Base-by-base conservation (phyloP, 2,888 invertebrate species). In the Pristionchus exspectatus region DNA sequence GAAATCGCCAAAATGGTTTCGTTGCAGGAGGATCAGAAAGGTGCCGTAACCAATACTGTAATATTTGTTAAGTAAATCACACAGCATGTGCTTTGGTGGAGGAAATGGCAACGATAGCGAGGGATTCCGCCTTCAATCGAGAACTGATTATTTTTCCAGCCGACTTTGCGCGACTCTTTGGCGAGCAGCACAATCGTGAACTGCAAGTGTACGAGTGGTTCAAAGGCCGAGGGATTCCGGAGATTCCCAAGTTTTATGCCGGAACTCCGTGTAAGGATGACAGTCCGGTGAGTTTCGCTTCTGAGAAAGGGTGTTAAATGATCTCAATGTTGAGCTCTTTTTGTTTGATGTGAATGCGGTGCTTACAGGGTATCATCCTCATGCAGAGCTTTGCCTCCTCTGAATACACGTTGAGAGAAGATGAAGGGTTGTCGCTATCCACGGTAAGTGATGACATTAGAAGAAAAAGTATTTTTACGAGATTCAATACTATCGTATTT, bases 181-280 rank as follows among this genome's bases (percentile, higher is more conserved):
- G 74, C 24, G 74, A 81, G 27, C 81, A 81, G 27, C 81, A 81
- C 81, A 81, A 81, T 7, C 24, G 81, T n/a, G 81, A 81, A 50
- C 50, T 81, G 54, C 50, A 81, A 81, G 50, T 81, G n/a, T 81
- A 81, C 33, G 50, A 81, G 54, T 81, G 81, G 81, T 50, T 81
- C 54, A 81, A 81, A 54, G 7, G 7, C 5, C 54, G 81, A 4
- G 50, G 50, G 4, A 27, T 54, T 1, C 33, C 24, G 9, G 24
- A 81, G n/a, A 81, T 54, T n/a, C 81, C 81, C 50, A 50, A 27
- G 21, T 50, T 81, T 27, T 81, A 16, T 18, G 81, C 50, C 27
- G 81, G 81, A 50, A 50, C n/a, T 14, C 7, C 44, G n/a, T 81
- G 81, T 24, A n/a, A 54, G 10, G 81, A 27, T 12, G 50, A 18